Evolutionary conservation across 1,140 invertebrate genomes (phyloP).

Genomic region (Hestina assimilis): DNA sequence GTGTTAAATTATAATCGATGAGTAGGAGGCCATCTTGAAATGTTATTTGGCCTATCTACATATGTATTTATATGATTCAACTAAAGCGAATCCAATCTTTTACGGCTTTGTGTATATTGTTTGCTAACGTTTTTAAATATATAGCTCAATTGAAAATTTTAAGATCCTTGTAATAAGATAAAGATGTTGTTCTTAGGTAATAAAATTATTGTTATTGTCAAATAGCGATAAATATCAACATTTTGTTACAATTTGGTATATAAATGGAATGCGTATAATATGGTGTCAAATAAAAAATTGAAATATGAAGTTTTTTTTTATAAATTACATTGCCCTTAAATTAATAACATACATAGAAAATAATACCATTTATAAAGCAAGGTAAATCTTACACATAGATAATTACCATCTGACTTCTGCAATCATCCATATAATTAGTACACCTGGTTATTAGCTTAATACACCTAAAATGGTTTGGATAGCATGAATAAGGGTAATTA

Average conservation of each 20-base stretch:
- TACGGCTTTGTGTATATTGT: not conserved
- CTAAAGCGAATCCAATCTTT: not conserved
- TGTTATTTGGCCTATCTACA: too few species aligned
- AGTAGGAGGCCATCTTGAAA: too few species aligned
- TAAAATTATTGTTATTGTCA: not conserved
- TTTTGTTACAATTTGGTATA: slow-evolving; percentile 77
- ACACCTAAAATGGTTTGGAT: too few species aligned
- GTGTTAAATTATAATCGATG: too few species aligned
- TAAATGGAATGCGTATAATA: slow-evolving; percentile 71
- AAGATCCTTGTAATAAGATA: not conserved
- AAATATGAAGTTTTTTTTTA: slow-evolving; percentile 28
- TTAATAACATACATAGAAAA: too few species aligned
- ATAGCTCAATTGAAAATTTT: not conserved
- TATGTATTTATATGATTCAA: too few species aligned
- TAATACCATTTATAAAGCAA: too few species aligned
- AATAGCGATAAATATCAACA: slow-evolving; percentile 39
- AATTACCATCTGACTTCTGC: too few species aligned
- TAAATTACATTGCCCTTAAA: not conserved
- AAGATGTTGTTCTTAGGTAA: not conserved
- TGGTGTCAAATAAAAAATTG: slow-evolving; percentile 72
- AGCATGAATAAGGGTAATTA: too few species aligned
- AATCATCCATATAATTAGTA: too few species aligned
- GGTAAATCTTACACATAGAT: too few species aligned
- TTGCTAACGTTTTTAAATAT: not conserved
- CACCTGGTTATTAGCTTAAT: too few species aligned